These are phyloP conservation scores for Venturia canescens DNA, from an alignment of 1,140 invertebrate species.

Conservation along the genomic window DNA sequence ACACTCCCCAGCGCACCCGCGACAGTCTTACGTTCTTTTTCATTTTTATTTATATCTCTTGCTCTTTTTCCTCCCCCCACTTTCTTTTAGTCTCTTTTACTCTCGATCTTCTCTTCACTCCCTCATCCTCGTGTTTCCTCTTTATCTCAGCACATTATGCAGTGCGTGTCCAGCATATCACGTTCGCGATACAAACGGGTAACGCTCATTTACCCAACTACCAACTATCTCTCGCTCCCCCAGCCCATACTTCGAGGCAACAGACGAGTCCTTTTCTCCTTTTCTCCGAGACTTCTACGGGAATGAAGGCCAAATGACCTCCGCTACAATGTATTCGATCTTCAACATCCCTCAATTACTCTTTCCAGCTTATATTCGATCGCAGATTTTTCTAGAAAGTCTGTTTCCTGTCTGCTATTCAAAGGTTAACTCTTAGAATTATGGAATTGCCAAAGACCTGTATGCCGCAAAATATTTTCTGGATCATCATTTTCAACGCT, in stretches of 20 bases:
- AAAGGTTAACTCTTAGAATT: neutral
- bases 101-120: neutral
- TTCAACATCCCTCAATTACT: neutral
- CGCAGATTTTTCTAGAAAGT: neutral
- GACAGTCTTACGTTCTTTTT: neutral
- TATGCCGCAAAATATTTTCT: neutral
- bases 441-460: neutral
- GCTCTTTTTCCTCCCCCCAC: neutral
- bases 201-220: conserved; percentile 52
- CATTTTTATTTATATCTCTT: neutral
- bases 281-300: conserved; percentile 11
- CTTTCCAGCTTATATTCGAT: neutral
- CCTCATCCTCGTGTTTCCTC: neutral
- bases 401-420: neutral
- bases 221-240: conserved; percentile 37
- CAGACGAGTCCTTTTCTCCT: conserved; percentile 18
- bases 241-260: neutral
- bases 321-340: neutral
- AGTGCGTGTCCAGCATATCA: conserved; percentile 54
- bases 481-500: neutral
- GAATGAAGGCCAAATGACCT: neutral
- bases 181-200: conserved; percentile 46
- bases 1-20: neutral
- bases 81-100: neutral
- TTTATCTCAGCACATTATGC: conserved; percentile 51